Evolutionary conservation across 2,888 invertebrate genomes (phyloP).

Genomic region (Agrochola litura): DNA sequence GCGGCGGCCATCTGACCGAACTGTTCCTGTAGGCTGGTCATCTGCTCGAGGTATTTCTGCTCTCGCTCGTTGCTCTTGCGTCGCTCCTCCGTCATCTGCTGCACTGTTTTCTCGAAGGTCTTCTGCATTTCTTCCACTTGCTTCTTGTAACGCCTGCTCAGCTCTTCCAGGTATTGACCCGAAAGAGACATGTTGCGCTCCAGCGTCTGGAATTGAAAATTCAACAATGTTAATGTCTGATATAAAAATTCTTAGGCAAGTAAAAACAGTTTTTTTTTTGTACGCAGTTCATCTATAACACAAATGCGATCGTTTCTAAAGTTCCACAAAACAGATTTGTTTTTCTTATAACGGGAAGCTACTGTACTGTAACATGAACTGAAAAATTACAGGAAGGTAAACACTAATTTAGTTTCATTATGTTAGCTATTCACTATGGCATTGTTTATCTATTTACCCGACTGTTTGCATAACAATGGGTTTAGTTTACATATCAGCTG

Average conservation of each 20-base stretch:
- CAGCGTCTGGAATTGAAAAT: slow-evolving; percentile 92
- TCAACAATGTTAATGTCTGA: slow-evolving; percentile 14
- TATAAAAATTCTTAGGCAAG: too few relatives aligned
- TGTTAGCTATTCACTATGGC: neutral
- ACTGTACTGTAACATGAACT: neutral
- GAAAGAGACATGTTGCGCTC: slow-evolving; percentile 99
- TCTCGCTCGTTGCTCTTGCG: slow-evolving; percentile 94
- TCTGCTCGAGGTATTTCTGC: slow-evolving; percentile 94
- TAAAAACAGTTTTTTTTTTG: too few relatives aligned
- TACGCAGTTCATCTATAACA: too few relatives aligned
- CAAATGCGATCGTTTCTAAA: neutral
- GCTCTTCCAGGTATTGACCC: slow-evolving; percentile 98
- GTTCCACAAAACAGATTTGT: neutral
- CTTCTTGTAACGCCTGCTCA: slow-evolving; percentile 98
- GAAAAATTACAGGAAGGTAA: neutral
- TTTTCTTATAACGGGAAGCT: neutral
- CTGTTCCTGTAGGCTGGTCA: slow-evolving; percentile 92
- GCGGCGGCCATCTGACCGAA: slow-evolving; percentile 91
- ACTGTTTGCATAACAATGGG: slow-evolving; percentile 7
- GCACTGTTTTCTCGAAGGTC: slow-evolving; percentile 94
- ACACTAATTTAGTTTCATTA: neutral
- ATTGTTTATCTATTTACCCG: neutral
- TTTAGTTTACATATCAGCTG: neutral
- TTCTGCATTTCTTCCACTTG: slow-evolving; percentile 99
- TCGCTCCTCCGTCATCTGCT: slow-evolving; percentile 93